These are phyloP conservation scores for Ariopsis seemanni DNA, from an alignment of 2,113 vertebrate species.

Conservation along the genomic window DNA sequence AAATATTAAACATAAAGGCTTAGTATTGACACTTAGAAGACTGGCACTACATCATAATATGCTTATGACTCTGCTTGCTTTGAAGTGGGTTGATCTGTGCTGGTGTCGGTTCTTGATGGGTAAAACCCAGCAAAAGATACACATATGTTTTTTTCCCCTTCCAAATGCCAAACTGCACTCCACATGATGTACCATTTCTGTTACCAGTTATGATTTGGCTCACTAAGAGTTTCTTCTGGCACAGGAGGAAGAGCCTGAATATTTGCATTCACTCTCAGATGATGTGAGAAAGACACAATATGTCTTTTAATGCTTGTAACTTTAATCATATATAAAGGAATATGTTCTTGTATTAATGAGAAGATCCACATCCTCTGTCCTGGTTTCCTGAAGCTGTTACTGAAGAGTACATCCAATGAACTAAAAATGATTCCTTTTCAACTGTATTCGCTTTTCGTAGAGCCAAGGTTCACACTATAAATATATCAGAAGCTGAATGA, in stretches of 20 bases:
- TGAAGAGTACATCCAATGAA: slow-evolving; percentile 29
- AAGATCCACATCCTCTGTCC: background rate
- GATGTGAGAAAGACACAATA: background rate
- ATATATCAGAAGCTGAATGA: slow-evolving; percentile 25
- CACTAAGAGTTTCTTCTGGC: slow-evolving; percentile 13
- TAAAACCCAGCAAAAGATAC: slow-evolving; percentile 10
- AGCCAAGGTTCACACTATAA: slow-evolving; percentile 21
- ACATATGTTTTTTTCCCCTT: background rate
- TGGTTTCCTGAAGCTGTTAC: slow-evolving; percentile 15
- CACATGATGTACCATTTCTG: slow-evolving; percentile 41
- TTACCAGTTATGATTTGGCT: slow-evolving; percentile 30
- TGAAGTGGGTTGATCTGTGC: background rate
- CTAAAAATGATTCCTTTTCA: slow-evolving; percentile 22
- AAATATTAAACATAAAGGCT: background rate
- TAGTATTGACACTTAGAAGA: background rate
- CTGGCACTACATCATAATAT: background rate
- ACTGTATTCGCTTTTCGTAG: slow-evolving; percentile 17
- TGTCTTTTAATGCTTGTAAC: slow-evolving; percentile 22
- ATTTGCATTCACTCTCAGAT: slow-evolving; percentile 41
- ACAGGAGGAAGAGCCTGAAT: slow-evolving; percentile 27
- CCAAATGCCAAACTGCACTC: slow-evolving; percentile 9
- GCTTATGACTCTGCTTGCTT: background rate
- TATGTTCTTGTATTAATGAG: background rate
- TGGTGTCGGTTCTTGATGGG: background rate
- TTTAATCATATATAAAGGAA: background rate